These are phyloP conservation scores for Campoplex capitator DNA, from an alignment of 2,888 invertebrate genomes.

Conservation along the genomic window DNA sequence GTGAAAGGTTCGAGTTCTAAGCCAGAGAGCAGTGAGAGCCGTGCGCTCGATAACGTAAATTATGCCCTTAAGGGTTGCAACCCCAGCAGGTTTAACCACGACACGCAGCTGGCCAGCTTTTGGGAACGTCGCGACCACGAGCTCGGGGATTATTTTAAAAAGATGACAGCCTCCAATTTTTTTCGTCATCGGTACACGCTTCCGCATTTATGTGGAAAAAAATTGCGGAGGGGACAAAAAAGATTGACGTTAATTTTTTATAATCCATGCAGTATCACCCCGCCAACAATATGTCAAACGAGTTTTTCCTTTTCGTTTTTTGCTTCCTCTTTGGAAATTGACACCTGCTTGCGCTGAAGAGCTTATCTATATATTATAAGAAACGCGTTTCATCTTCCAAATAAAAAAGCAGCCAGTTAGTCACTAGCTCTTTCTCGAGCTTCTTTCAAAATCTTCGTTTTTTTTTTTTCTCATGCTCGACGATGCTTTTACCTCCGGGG, in stretches of 20 bases:
- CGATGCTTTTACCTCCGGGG: constrained; percentile 24
- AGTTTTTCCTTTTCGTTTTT: neutral
- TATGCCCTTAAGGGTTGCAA: constrained; percentile 47
- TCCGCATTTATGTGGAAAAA: neutral
- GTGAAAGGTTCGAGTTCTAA: neutral
- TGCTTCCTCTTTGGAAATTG: neutral
- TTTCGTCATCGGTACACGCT: neutral
- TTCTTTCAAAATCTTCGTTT: neutral
- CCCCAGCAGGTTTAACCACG: constrained; percentile 23
- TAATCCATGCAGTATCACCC: no score
- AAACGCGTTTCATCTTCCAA: constrained; percentile 37
- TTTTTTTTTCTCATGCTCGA: constrained; percentile 3
- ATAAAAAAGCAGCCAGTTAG: constrained; percentile 7
- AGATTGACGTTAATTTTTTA: neutral
- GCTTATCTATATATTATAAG: neutral
- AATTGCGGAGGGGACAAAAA: neutral
- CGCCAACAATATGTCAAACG: neutral
- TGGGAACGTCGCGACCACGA: neutral
- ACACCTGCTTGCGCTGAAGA: neutral
- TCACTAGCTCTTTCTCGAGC: constrained; percentile 11
- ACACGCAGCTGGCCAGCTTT: constrained; percentile 20
- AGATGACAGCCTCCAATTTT: constrained; percentile 18
- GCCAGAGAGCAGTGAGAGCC: neutral
- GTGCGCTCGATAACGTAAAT: constrained; percentile 52
- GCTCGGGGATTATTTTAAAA: neutral